Conservation (phyloP, 2,113 vertebrate genomes). For the Phrynosoma platyrhinos region DNA sequence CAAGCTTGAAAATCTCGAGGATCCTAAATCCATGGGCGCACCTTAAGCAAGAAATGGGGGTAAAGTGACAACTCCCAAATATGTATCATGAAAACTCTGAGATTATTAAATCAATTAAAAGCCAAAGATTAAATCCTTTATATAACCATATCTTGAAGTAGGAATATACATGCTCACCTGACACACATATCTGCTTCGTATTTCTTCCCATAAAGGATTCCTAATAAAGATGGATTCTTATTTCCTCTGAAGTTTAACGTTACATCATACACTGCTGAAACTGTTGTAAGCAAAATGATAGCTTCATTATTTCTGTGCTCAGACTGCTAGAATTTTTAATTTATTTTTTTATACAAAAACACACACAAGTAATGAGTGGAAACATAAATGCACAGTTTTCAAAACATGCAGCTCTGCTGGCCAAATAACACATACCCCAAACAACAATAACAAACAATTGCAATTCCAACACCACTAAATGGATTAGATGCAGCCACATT, state of each 20-base stretch:
- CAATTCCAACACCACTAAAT: background rate
- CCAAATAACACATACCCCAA: background rate
- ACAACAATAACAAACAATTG: background rate
- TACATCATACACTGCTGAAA: slow-evolving; percentile 94
- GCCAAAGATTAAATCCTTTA: too few species aligned
- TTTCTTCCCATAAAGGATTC: slow-evolving; percentile 94
- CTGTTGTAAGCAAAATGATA: slow-evolving; percentile 71
- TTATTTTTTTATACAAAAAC: background rate
- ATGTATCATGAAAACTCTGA: background rate
- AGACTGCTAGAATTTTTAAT: background rate
- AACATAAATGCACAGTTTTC: background rate
- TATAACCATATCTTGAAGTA: too few species aligned
- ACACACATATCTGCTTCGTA: slow-evolving; percentile 96
- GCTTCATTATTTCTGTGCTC: background rate
- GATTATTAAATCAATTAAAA: too few species aligned
- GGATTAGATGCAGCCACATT: background rate
- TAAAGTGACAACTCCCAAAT: background rate
- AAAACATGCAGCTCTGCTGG: background rate
- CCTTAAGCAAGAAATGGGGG: slow-evolving; percentile 8
- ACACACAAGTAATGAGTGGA: background rate
- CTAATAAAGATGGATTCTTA: slow-evolving; percentile 93
- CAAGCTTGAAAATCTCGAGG: background rate
- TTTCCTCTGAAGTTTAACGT: slow-evolving; percentile 97
- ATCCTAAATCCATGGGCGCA: background rate
- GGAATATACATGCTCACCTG: slow-evolving; percentile 79